Base-by-base conservation (phyloP, 1,140 invertebrate genomes). In the Caenorhabditis briggsae region DNA sequence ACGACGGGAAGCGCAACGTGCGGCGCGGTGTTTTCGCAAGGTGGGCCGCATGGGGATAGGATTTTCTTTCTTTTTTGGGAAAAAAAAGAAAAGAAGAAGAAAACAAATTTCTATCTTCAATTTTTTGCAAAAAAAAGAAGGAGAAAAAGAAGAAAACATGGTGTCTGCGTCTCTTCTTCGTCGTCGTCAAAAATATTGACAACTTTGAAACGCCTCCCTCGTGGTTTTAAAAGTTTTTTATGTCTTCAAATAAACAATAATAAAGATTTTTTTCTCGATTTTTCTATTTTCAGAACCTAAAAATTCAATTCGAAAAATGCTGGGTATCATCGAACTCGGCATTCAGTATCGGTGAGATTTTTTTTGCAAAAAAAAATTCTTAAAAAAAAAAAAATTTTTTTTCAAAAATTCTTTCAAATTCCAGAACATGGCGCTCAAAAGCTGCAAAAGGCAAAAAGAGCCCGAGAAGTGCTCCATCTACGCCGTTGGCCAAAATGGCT, bases 101-200 rank as follows among this genome's bases (percentile, higher is more conserved):
- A 33, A 33, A 33, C 33, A 78, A 23, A 50, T 53, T 78, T 78
- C 70, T 78, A 78, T 78, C 70, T 43, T 50, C 46, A 50, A 50
- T 50, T 50, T 50, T 50, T 12, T 33, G 33, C 33, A 33, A 25
- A 65, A 33, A 25, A 7, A 6, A 7, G 11, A 53, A 53, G 8
- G 14, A 61, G 59, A 23, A 61, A 33, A 61, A 33, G 23, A 61
- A 20, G n/a, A 25, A 9, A 23, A 11, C 56, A 18, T 8, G n/a
- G 16, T 33, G 46, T 41, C 46, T 78, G 46, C 70, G 70, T 78
- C 70, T 78, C n/a, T 11, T 48, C 46, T 18, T 50, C 70, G 70
- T 78, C 70, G 50, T 78, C 70, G n/a, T 78, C 70, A 78, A 78
- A 78, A 78, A 78, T 78, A 78, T 78, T 78, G 70, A 78, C 70